Conservation (phyloP, 1,140 invertebrate genomes). For the Cherax quadricarinatus region DNA sequence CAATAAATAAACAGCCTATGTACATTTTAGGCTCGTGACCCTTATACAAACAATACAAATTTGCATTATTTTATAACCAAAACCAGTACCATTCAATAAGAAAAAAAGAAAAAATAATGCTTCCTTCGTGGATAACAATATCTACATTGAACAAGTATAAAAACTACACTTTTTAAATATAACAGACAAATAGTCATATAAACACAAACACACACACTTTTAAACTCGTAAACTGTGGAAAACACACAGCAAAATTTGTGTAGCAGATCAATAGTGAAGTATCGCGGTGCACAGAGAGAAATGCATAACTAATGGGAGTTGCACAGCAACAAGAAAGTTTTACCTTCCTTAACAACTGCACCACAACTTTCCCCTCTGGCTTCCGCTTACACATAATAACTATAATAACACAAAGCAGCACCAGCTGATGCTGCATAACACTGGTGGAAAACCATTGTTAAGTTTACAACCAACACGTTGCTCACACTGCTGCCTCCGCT, state of each 20-base stretch:
- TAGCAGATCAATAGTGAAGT: background rate
- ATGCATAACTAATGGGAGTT: background rate
- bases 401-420: too few relatives aligned
- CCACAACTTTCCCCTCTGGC: too few relatives aligned
- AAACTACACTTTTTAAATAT: background rate
- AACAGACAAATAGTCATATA: background rate
- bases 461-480: too few relatives aligned
- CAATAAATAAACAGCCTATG: constrained; percentile 9
- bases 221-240: background rate
- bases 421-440: too few relatives aligned
- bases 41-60: background rate
- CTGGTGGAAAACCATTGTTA: too few relatives aligned
- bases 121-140: background rate
- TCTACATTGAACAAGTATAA: background rate
- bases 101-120: background rate
- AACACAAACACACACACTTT: background rate
- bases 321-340: too few relatives aligned
- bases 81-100: background rate
- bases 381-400: too few relatives aligned
- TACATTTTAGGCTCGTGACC: background rate
- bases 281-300: background rate
- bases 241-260: background rate
- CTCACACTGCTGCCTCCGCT: too few relatives aligned
- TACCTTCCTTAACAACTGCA: too few relatives aligned
- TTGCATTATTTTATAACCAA: background rate